Conservation (phyloP, 1,140 invertebrate species). For the Trichomalopsis sarcophagae region DNA sequence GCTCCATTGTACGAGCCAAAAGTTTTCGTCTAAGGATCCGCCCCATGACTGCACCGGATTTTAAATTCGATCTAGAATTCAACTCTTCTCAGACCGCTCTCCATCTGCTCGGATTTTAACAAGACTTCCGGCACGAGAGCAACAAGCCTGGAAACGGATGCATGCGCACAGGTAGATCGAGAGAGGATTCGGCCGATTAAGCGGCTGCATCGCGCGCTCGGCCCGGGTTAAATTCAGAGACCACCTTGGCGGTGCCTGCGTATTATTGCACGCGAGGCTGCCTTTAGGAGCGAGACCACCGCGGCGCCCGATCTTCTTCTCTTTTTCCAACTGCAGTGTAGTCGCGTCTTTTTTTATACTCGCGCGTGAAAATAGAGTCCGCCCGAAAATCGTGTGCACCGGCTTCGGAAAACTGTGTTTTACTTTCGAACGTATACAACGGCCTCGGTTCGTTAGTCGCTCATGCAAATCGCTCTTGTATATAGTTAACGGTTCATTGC, state of each 20-base stretch:
- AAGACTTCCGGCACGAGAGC: background rate
- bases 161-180: background rate
- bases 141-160: background rate
- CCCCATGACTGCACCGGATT: background rate
- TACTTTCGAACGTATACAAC: background rate
- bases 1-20: background rate
- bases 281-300: background rate
- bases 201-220: background rate
- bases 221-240: conserved; percentile 23
- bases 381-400: no score
- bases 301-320: background rate
- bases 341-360: background rate
- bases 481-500: background rate
- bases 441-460: background rate
- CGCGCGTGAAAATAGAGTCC: background rate
- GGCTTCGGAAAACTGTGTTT: background rate
- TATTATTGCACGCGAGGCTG: conserved; percentile 8
- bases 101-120: background rate
- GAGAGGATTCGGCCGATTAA: conserved; percentile 34
- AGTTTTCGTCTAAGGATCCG: background rate
- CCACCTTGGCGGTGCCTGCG: conserved; percentile 30
- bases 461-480: background rate
- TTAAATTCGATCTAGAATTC: background rate
- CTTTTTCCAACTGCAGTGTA: background rate
- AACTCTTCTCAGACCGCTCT: background rate